These are phyloP conservation scores for Epinephelus moara DNA, from an alignment of 2,113 vertebrate genomes.

Conservation along the genomic window DNA sequence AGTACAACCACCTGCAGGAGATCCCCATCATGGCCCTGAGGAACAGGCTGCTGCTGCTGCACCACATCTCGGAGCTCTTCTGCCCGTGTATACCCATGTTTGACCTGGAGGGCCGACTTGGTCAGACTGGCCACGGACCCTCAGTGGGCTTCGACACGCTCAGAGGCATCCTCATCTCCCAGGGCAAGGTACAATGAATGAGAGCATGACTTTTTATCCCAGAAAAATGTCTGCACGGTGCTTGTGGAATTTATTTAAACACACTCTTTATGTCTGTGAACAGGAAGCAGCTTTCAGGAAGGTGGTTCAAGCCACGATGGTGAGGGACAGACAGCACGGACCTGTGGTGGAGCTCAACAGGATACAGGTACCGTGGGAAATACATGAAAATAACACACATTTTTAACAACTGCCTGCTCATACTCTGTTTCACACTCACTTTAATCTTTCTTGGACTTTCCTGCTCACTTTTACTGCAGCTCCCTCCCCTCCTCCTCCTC, in stretches of 20 bases:
- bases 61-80: slow-evolving; percentile 98
- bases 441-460: not conserved
- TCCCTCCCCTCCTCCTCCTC: not conserved
- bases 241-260: too few relatives aligned
- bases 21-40: slow-evolving; percentile 92
- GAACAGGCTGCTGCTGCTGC: slow-evolving; percentile 94
- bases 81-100: slow-evolving; percentile 99
- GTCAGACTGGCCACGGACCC: slow-evolving; percentile 93
- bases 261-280: not conserved
- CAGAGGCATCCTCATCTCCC: slow-evolving; percentile 96
- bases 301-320: slow-evolving; percentile 99
- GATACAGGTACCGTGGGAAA: slow-evolving; percentile 89
- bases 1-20: slow-evolving; percentile 98
- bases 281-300: slow-evolving; percentile 99
- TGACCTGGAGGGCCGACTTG: slow-evolving; percentile 95
- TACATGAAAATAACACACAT: not conserved
- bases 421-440: slow-evolving; percentile 1
- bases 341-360: slow-evolving; percentile 98
- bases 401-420: not conserved
- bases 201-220: too few relatives aligned
- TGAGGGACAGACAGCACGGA: slow-evolving; percentile 96
- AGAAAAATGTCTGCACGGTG: too few relatives aligned
- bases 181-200: slow-evolving; percentile 91
- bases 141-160: slow-evolving; percentile 95
- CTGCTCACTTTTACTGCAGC: not conserved